Conservation (phyloP, 2,888 invertebrate genomes). For the Platypus cylindrus region DNA sequence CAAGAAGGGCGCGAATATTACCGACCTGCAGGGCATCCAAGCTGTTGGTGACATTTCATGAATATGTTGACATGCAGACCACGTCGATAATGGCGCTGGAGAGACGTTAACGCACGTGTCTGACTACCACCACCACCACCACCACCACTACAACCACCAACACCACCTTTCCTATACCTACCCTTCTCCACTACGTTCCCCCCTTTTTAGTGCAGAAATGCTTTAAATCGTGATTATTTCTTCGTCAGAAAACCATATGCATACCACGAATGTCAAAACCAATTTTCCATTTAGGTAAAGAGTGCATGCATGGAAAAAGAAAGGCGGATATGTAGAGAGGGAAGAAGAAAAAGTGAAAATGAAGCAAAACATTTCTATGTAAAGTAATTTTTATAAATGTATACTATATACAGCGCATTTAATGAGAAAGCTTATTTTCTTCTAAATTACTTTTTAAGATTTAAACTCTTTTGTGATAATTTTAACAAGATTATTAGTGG, state of each 20-base stretch:
- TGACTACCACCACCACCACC: slow-evolving; percentile 12
- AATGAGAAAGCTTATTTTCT: too few relatives aligned
- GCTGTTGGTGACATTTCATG: slow-evolving; percentile 16
- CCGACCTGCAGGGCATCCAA: slow-evolving; percentile 12
- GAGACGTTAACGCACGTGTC: slow-evolving; percentile 13
- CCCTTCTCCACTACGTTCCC: too few relatives aligned
- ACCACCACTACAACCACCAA: too few relatives aligned
- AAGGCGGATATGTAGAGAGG: slow-evolving; percentile 1
- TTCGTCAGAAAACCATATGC: slow-evolving; percentile 11
- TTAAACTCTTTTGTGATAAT: too few relatives aligned
- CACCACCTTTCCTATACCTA: too few relatives aligned
- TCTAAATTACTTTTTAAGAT: too few relatives aligned
- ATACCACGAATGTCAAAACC: slow-evolving; percentile 14
- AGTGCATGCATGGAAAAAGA: background rate
- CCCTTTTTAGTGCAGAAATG: slow-evolving; percentile 11
- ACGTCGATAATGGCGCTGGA: slow-evolving; percentile 15
- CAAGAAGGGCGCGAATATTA: slow-evolving; percentile 16
- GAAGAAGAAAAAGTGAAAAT: too few relatives aligned
- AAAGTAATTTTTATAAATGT: too few relatives aligned
- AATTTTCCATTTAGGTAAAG: slow-evolving; percentile 5
- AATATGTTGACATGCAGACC: slow-evolving; percentile 17
- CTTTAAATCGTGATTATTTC: slow-evolving; percentile 15
- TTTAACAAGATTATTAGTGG: too few relatives aligned
- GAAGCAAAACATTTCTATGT: too few relatives aligned
- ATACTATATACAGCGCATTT: too few relatives aligned